Percentiles rank a stretch among this genome's conserved stretches.
Conservation (phyloP, 2,113 vertebrate genomes). For the Pogona vitticeps region DNA sequence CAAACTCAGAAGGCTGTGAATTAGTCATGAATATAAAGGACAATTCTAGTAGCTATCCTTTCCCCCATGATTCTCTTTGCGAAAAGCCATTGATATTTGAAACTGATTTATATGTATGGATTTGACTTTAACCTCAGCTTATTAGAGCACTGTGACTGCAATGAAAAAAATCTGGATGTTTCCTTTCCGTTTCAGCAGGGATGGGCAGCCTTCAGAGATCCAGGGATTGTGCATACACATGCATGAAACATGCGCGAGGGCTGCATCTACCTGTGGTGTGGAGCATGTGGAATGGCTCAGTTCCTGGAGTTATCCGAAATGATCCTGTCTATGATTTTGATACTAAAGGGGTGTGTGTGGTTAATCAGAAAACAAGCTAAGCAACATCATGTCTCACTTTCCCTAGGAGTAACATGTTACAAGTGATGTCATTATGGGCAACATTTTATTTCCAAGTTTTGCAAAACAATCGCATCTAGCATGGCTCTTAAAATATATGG, state of each 20-base stretch:
- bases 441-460: no score
- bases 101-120: neutral
- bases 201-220: no score
- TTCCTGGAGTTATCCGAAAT: neutral
- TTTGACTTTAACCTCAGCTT: slow-evolving; percentile 4
- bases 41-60: neutral
- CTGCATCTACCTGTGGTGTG: no score
- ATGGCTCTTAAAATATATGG: neutral
- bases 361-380: neutral
- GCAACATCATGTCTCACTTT: neutral
- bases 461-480: no score
- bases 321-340: neutral
- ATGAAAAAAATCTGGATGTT: no score
- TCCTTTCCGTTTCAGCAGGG: no score
- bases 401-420: no score
- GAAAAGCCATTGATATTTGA: neutral
- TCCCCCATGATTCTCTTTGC: neutral
- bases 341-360: neutral
- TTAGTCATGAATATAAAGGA: neutral
- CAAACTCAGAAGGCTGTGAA: neutral
- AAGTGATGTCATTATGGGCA: no score
- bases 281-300: neutral
- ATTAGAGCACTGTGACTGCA: no score
- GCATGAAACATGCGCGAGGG: neutral
- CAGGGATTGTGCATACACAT: no score